A percentile compares a stretch with the other conserved stretches of the same genome.
Conservation (phyloP, 1,140 invertebrate species). For the Platorchestia sp. region DNA sequence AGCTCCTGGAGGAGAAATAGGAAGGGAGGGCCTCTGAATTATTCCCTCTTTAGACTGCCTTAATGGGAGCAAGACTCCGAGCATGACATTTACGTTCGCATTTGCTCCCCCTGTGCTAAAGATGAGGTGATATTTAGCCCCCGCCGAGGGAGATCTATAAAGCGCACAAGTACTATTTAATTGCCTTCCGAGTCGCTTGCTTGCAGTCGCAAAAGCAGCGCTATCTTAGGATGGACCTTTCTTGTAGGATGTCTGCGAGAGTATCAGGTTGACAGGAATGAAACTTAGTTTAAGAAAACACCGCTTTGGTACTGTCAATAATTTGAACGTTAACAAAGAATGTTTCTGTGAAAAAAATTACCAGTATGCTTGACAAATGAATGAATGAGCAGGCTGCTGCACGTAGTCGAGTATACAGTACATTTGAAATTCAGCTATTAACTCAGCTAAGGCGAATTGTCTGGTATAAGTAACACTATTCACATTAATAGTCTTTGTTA, state of each 20-base stretch:
- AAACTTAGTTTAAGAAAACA: too few species aligned
- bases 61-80: background rate
- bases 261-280: background rate
- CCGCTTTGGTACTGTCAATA: background rate
- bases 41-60: conserved; percentile 6
- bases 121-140: conserved; percentile 6
- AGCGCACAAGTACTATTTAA: background rate
- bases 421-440: background rate
- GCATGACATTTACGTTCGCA: conserved; percentile 6
- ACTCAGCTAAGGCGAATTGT: background rate
- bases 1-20: background rate
- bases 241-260: background rate
- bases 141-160: background rate
- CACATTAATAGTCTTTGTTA: background rate
- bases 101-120: background rate
- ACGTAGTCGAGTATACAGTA: too few species aligned
- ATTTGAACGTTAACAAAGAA: background rate
- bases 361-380: background rate
- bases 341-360: background rate
- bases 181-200: background rate
- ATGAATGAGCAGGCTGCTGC: background rate
- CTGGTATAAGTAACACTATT: background rate
- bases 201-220: background rate
- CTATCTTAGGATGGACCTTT: background rate
- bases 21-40: background rate